Conservation (phyloP, 2,797 vertebrate genomes). For the Galago senegalensis region DNA sequence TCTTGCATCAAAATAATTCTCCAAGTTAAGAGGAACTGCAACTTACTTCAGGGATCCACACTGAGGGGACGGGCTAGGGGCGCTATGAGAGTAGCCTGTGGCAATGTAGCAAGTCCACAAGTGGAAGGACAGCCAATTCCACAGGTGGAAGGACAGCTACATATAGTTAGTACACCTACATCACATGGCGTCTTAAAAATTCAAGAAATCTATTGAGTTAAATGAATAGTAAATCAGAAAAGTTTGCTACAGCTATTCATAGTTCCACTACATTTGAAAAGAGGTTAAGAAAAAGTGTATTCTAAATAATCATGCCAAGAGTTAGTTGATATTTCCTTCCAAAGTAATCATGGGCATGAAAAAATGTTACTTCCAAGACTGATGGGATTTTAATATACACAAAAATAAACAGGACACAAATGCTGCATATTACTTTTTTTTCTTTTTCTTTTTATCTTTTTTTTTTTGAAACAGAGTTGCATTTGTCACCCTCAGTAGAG, state of each 20-base stretch:
- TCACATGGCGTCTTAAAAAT: background rate
- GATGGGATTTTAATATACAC: background rate
- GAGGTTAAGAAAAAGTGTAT: background rate
- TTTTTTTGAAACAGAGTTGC: too few species aligned
- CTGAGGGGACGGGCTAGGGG: rapidly evolving
- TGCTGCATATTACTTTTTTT: background rate
- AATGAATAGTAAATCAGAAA: background rate
- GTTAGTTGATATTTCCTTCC: background rate
- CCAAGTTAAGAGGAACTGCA: background rate
- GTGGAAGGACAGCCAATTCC: background rate
- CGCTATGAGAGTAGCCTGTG: background rate
- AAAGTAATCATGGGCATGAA: background rate
- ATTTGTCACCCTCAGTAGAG: too few species aligned
- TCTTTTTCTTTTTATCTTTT: too few species aligned
- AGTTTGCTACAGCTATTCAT: background rate
- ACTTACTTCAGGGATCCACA: background rate
- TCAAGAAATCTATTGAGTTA: background rate
- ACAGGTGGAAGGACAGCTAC: background rate
- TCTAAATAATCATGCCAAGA: background rate
- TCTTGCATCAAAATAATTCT: background rate
- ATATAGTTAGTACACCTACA: background rate
- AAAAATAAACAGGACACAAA: background rate
- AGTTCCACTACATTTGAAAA: background rate
- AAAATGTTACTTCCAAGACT: background rate
- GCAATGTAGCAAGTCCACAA: too few species aligned